Evolutionary conservation across 1,140 invertebrate species (phyloP).

Genomic region (Lepidostoma basale): DNA sequence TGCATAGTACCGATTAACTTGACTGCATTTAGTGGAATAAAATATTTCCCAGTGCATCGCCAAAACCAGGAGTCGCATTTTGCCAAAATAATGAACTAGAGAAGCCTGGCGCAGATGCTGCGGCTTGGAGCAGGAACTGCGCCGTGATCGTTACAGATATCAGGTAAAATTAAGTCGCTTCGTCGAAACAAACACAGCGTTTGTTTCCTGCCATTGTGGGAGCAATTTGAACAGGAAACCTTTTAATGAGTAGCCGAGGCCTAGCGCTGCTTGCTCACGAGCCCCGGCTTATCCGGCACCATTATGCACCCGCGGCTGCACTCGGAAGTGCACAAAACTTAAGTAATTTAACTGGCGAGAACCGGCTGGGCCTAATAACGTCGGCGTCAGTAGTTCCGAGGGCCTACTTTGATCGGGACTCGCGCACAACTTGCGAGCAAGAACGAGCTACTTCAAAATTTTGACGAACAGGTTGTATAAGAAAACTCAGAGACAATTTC

Average conservation of each 20-base stretch:
- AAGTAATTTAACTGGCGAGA: constrained; percentile 28
- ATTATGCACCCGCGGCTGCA: constrained; percentile 26
- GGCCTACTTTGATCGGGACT: constrained; percentile 11
- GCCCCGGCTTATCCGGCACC: constrained; percentile 5
- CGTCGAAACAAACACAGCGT: neutral
- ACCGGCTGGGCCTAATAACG: constrained; percentile 15
- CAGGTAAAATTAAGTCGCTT: neutral
- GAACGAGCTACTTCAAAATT: too few species aligned
- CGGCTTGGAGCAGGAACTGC: neutral
- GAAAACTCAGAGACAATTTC: neutral
- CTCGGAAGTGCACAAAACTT: constrained; percentile 28
- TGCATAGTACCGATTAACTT: too few species aligned
- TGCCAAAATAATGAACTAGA: constrained; percentile 23
- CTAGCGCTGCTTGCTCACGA: neutral
- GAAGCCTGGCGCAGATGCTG: constrained; percentile 6
- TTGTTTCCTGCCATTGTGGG: neutral
- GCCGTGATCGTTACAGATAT: neutral
- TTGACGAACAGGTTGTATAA: neutral
- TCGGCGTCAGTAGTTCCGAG: neutral
- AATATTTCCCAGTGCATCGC: constrained; percentile 3
- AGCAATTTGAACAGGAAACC: neutral
- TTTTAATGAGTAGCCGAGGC: constrained; percentile 15
- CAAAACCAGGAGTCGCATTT: neutral
- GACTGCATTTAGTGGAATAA: neutral
- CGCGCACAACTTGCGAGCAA: too few species aligned